These are phyloP conservation scores for Syritta pipiens DNA, from an alignment of 2,888 invertebrate genomes.

Conservation along the genomic window DNA sequence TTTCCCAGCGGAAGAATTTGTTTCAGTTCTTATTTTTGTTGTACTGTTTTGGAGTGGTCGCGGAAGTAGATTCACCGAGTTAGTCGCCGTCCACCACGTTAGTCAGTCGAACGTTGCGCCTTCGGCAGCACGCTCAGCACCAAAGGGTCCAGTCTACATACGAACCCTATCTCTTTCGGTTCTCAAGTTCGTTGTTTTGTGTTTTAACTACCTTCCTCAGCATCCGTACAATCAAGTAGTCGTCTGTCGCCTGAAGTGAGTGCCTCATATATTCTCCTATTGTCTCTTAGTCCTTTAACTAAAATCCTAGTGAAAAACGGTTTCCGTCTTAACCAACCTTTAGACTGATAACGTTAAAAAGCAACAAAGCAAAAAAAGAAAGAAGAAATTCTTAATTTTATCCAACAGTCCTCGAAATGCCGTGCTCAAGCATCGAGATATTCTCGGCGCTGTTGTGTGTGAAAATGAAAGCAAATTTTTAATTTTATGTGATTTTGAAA, in stretches of 20 bases:
- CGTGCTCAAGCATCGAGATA: constrained; percentile 35
- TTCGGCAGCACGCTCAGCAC: neutral
- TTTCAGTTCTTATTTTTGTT: constrained; percentile 61
- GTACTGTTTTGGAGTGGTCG: constrained; percentile 24
- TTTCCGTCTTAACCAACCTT: constrained; percentile 56
- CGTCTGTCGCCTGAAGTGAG: constrained; percentile 60
- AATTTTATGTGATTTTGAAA: constrained; percentile 59
- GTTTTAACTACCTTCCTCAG: neutral
- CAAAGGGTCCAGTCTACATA: constrained; percentile 5
- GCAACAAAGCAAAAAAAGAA: constrained; percentile 44
- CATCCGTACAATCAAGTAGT: constrained; percentile 41
- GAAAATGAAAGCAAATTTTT: constrained; percentile 47
- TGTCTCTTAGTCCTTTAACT: constrained; percentile 20
- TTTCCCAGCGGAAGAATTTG: constrained; percentile 40
- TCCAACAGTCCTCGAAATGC: constrained; percentile 36
- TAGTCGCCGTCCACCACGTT: neutral
- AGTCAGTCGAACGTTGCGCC: constrained; percentile 16
- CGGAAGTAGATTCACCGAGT: constrained; percentile 34
- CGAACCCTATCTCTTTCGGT: neutral
- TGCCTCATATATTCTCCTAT: constrained; percentile 48
- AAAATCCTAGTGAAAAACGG: constrained; percentile 54
- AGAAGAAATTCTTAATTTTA: constrained; percentile 24
- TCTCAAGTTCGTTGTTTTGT: neutral
- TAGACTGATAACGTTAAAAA: constrained; percentile 56
- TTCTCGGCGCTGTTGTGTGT: constrained; percentile 47